phyloP scores from a whole-genome alignment of 2,113 vertebrate genomes.

The Ornithorhynchus anatinus region DNA sequence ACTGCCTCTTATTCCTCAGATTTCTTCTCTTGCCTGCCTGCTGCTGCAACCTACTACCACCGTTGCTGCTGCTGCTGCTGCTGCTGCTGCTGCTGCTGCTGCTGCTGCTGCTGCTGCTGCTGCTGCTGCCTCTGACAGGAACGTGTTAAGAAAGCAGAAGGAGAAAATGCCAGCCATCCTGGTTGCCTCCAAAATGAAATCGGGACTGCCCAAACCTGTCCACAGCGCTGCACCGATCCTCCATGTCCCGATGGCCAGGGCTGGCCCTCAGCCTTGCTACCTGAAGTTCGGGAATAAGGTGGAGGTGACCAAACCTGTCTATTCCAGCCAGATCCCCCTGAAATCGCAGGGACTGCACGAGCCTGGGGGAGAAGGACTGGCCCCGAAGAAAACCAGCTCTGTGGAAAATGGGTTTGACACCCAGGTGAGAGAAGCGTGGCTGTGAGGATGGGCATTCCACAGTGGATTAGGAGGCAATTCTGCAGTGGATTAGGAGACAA shows the following conservation, averaged over 20 bases:
- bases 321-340: conserved; percentile 78
- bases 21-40: conserved; percentile 39
- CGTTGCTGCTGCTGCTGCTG: conserved; percentile 52
- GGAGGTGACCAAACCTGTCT: conserved; percentile 78
- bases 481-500: background rate
- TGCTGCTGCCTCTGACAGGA: conserved; percentile 68
- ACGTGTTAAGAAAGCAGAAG: conserved; percentile 74
- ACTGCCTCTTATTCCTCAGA: background rate
- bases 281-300: conserved; percentile 81
- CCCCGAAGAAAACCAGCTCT: conserved; percentile 60
- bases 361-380: conserved; percentile 63
- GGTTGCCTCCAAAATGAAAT: conserved; percentile 96
- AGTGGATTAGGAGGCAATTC: background rate
- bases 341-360: conserved; percentile 75
- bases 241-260: conserved; percentile 79
- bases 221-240: conserved; percentile 92
- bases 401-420: conserved; percentile 80
- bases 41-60: no score
- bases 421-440: conserved; percentile 77
- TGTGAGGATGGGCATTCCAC: conserved; percentile 6
- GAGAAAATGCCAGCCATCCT: conserved; percentile 96
- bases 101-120: conserved; percentile 65
- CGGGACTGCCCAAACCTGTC: conserved; percentile 94
- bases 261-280: conserved; percentile 81
- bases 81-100: conserved; percentile 61